Conservation (phyloP, 2,113 vertebrate genomes). For the Prinia subflava region DNA sequence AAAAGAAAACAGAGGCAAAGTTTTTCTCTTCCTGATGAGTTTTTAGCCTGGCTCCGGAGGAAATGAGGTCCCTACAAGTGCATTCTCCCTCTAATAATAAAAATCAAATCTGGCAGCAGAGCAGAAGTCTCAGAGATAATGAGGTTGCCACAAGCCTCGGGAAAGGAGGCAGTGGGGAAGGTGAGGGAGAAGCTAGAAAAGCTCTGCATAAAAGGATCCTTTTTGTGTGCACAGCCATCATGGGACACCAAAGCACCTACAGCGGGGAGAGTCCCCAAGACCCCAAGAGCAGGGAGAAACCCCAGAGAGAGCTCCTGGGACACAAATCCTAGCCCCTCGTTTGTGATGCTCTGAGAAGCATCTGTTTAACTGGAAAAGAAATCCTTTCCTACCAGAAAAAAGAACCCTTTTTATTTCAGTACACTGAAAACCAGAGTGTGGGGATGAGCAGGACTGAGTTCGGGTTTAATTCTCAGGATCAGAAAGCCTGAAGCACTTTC, state of each 20-base stretch:
- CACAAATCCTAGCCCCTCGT: not conserved
- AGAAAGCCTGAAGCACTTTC: not conserved
- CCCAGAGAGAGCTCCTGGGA: not conserved
- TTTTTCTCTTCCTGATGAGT: not conserved
- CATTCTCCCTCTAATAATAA: not conserved
- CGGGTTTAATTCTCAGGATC: not conserved
- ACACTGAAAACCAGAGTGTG: not conserved
- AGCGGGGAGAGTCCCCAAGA: fast-evolving
- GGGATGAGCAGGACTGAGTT: not conserved
- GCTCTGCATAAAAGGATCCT: not conserved
- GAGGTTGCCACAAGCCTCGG: not conserved
- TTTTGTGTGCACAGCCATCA: not conserved
- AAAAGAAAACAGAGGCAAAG: not conserved
- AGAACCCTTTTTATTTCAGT: not conserved
- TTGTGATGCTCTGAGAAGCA: not conserved
- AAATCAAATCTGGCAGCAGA: not conserved
- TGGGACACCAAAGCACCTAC: not conserved
- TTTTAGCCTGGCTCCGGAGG: slow-evolving; percentile 3
- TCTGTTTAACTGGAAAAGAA: not conserved
- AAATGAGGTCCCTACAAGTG: not conserved
- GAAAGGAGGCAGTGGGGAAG: not conserved
- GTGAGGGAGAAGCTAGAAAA: not conserved
- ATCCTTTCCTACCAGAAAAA: not conserved
- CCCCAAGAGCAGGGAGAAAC: not conserved
- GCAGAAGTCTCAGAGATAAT: not conserved